Evolutionary conservation across 2,888 invertebrate genomes (phyloP), one percentile per base, ranked within the genome.

Genomic region (Dasysyrphus tricinctus): DNA sequence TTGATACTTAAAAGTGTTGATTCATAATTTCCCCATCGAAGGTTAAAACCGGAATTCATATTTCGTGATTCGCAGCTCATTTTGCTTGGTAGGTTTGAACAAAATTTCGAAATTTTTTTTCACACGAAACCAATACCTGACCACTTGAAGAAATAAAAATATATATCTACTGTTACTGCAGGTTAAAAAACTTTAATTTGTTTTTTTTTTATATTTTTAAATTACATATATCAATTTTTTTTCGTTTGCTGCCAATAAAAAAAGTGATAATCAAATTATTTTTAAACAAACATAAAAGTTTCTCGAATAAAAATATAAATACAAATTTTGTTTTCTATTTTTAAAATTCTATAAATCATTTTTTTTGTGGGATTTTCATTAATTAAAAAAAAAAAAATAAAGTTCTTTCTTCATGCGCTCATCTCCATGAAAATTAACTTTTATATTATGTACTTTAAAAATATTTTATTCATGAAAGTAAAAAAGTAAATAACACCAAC

Each of bases 311-410:
- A 51, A 51, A 29, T 12, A 7, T 9, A 7, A 24, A 51, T 14
- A 1, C 24, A 24, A 24, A 24, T 24, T 3, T 51, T 29, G 11
- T 49, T 29, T 51, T 51, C 51, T 51, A 51, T 51, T 51, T 51
- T 29, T 51, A 51, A 51, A 14, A 12, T 51, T 51, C 51, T 24
- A 29, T 29, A 51, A 51, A 51, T 51, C 24, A 51, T 51, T 29
- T 51, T 24, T 24, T 51, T 8, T 16, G 44, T 16, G 16, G 16
- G 16, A 8, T 4, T 47, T 47, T 3, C 2, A 8, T 47, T 16
- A 47, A 47, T 16, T 47, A 12, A 12, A 2, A 51, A 24, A 12
- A 12, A 2, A 51, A 24, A 24, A 51, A 24, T 5, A 51, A 6
- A 24, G 49, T 1, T 2, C 5, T 2, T 6, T 51, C 14, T 29